phyloP scores from a whole-genome alignment of 2,113 vertebrate species.

The Nycticryphes semicollaris region DNA sequence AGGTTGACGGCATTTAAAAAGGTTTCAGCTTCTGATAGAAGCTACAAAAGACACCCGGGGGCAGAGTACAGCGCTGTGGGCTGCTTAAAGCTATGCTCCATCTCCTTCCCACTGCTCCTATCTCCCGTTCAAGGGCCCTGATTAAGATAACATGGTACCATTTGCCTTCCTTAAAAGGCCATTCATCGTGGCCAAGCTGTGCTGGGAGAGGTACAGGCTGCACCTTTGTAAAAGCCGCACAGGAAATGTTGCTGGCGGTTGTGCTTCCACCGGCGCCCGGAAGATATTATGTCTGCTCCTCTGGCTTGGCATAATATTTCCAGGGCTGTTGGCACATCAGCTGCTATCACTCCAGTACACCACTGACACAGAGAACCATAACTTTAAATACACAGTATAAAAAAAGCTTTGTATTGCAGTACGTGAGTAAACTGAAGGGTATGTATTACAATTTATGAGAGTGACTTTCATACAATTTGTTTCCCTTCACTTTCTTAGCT shows the following conservation, averaged over 20 bases:
- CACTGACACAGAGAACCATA: background rate
- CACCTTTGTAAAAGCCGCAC: background rate
- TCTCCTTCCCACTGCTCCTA: background rate
- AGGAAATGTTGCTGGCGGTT: background rate
- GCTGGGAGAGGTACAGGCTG: background rate
- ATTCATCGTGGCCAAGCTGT: background rate
- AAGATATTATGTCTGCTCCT: background rate
- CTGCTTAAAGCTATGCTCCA: background rate
- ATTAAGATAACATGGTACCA: background rate
- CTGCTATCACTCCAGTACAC: background rate
- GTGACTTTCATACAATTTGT: background rate
- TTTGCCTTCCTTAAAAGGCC: background rate
- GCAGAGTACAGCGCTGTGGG: rapidly evolving
- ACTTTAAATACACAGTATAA: background rate
- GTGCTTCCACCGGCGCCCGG: background rate
- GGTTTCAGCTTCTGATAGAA: background rate
- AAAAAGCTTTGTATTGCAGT: background rate
- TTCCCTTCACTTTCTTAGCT: background rate
- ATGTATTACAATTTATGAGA: background rate
- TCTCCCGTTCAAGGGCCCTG: background rate
- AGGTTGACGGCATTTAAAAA: background rate
- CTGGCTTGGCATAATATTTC: background rate
- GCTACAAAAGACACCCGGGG: background rate
- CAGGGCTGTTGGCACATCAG: background rate
- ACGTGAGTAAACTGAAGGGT: background rate